Conservation (phyloP, 2,797 vertebrate genomes). For the Trachurus trachurus region DNA sequence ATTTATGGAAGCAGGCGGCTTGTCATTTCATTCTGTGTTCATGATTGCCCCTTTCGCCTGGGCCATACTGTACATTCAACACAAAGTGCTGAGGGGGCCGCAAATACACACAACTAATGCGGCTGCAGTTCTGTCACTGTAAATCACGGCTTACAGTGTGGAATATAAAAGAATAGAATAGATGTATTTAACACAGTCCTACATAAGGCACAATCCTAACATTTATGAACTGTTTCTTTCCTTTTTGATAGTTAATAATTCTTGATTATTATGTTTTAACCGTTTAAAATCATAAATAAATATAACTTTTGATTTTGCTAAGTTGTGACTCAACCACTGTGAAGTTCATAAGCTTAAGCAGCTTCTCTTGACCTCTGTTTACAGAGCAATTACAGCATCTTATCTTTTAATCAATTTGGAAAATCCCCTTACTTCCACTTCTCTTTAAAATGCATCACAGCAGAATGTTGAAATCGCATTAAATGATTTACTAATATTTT, state of each 20-base stretch:
- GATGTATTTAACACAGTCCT: not conserved
- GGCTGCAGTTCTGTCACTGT: constrained; percentile 20
- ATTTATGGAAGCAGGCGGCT: constrained; percentile 61
- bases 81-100: constrained; percentile 48
- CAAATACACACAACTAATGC: constrained; percentile 41
- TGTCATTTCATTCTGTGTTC: constrained; percentile 72
- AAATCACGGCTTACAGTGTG: not conserved
- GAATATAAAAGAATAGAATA: not conserved
- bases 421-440: not conserved
- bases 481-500: not conserved
- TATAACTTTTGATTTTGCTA: not conserved
- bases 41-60: constrained; percentile 27
- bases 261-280: not conserved
- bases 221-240: not conserved
- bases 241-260: not conserved
- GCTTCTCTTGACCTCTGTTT: not conserved
- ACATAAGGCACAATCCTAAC: not conserved
- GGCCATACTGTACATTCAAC: constrained; percentile 30
- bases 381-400: not conserved
- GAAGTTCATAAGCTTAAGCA: not conserved
- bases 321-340: not conserved
- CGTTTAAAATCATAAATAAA: not conserved
- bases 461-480: not conserved
- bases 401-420: not conserved
- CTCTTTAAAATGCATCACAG: not conserved